Base-by-base conservation (phyloP, 2,113 vertebrate genomes). In the Clinocottus analis region DNA sequence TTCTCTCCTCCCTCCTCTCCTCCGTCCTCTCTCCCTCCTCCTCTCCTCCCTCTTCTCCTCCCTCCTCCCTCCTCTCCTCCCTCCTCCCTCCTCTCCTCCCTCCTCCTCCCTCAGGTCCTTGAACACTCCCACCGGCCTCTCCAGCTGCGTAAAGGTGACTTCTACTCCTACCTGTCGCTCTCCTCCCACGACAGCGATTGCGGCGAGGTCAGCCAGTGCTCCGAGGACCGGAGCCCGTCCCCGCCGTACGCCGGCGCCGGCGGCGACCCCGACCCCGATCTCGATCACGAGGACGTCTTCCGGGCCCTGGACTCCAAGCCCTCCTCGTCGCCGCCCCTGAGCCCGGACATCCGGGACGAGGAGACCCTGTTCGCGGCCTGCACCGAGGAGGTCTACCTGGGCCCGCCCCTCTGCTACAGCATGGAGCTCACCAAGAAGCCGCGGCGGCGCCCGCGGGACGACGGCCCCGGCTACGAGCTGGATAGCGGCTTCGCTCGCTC, bases 171-270 rank as follows among this genome's bases (percentile, higher is more conserved):
- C 77, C 92, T 99, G 84, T 99, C 98, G 12, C 96, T 99, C 80
- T 99, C 98, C 69, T 99, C 98, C 71, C 98, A 99, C 80, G 98
- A 99, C 93, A 99, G 98, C 82, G 98, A 99, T 92, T 99, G 98
- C 75, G 98, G 98, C n/a, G 98, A 99, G 82, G 96, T 99, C 84
- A 96, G 91, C 83, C 96, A 80, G 84, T 96, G 95, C 75, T 10
- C 90, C 23, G 97, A 98, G 59, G 96, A 98, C 76, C 96, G 96
- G 82, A 96, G 95, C 88, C 94, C 68, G 76, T 93, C 95, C 35
- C 96, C 96, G 43, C 96, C 90, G 9, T 87, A 87, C 89, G n/a
- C n/a, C n/a, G n/a, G n/a, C 55, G n/a, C 94, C 29, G 29, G 29
- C 72, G 88, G 73, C 58, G 0, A 83, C 43, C 88, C 88, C 0